Evolutionary conservation across 2,113 vertebrate genomes (phyloP), one percentile per base, ranked within the genome.

Genomic region (Malurus melanocephalus): DNA sequence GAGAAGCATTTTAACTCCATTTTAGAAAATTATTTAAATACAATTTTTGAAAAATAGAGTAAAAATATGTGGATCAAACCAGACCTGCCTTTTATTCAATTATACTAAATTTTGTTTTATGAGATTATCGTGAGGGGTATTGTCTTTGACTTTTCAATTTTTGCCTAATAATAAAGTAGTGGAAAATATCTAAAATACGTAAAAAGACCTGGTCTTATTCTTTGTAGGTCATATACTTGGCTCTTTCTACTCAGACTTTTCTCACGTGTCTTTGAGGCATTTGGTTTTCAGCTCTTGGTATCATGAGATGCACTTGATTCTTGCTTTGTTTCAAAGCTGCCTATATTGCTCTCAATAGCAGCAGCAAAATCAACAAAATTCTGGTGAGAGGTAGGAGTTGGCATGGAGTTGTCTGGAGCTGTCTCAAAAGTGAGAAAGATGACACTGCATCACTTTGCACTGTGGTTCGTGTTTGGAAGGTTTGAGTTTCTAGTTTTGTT

Each of bases 351-450:
- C 51, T 83, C 43, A 66, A 13, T 33, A 75, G 76, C 42, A 84
- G 73, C 69, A 80, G 28, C 30, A 88, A 91, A 86, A 66, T 55
- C 81, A 62, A 32, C 52, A 73, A 19, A n/a, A 40, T 69, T 76
- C 51, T 84, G 46, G 24, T 85, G 55, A 90, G 51, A 91, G 76
- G 76, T 80, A 68, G 1, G 8, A 91, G 69, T 66, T 89, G 83
- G 46, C 38, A 56, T 28, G 40, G 74, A 81, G 49, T 38, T 74
- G 53, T 53, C 76, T 57, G 57, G 65, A 81, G 46, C 73, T 56
- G 35, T 80, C 87, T 86, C 59, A 57, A 76, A 88, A 82, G 73
- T 89, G 76, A 87, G 91, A 89, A 84, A 92, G 92, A 94, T 90
- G 89, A 87, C 71, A 67, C 82, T 78, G 88, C 85, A 91, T 94